Evolutionary conservation across 1,140 invertebrate genomes (phyloP), one percentile per base, ranked within the genome.

Genomic region (Caerostris extrusa): DNA sequence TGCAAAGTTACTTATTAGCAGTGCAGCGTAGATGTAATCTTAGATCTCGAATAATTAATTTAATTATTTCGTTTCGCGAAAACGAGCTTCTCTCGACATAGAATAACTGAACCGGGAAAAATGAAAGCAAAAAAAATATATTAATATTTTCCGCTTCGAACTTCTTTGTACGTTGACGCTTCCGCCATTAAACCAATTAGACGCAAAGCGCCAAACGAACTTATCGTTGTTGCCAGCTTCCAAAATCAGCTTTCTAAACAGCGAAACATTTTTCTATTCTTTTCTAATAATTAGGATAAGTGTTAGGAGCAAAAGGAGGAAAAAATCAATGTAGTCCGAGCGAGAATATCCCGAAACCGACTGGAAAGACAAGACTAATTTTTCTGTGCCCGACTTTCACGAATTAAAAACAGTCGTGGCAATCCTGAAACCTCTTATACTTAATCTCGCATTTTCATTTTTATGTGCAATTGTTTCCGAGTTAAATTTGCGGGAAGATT

Each of bases 161-260:
- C 53, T 93, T 87, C 64, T 77, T 87, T 87, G 50, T 90, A n/a
- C 55, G 7, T 55, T 7, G 7, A 87, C 12, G 57, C 77, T 64
- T 64, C 77, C 90, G 81, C 91, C 91, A 93, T 93, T 93, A 93
- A 93, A 93, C 91, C 91, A 93, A 93, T 93, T 93, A 93, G 64
- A 93, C 17, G 83, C 82, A 86, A 77, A 93, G 83, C 83, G 91
- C 83, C 56, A 93, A 93, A 93, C 91, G 91, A 93, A 93, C 91
- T 93, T 93, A 93, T 93, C 91, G 91, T n/a, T 93, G 82, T 71
- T 86, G 91, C 91, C 91, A 93, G 64, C 7, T 85, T 86, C 91
- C 83, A 71, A 93, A 93, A 93, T 93, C 91, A 93, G 91, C 91
- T 93, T 87, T 93, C 91, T 93, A 93, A 93, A 93, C 91, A 87